A percentile compares a stretch with the other conserved stretches of the same genome.
phyloP scores from a whole-genome alignment of 2,888 invertebrate genomes.

The Caenorhabditis virilis region DNA sequence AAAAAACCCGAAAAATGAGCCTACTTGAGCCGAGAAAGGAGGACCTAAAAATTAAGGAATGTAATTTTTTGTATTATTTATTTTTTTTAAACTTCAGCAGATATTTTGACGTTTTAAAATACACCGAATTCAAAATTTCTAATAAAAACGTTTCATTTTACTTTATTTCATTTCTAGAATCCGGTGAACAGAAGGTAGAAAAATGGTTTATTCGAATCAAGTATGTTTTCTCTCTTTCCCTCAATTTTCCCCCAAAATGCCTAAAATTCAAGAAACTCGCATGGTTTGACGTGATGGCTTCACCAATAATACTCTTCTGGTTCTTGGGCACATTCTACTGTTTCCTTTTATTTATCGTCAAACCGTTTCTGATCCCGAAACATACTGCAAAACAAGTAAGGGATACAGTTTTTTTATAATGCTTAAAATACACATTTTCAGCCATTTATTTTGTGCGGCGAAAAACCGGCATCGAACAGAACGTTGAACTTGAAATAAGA shows the following conservation, averaged over 20 bases:
- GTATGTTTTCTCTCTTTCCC: constrained; percentile 6
- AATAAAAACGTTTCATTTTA: not conserved
- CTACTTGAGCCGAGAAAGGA: too few species aligned
- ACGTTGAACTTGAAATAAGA: constrained; percentile 11
- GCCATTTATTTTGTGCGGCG: constrained; percentile 34
- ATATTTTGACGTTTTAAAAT: too few species aligned
- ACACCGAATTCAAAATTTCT: not conserved
- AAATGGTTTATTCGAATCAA: constrained; percentile 28
- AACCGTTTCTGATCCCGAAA: constrained; percentile 32
- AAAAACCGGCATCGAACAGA: constrained; percentile 22
- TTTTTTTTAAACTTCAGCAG: too few species aligned
- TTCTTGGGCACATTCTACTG: constrained; percentile 31
- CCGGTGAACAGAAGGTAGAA: not conserved
- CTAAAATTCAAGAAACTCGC: constrained; percentile 31
- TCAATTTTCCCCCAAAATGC: not conserved
- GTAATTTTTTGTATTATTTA: too few species aligned
- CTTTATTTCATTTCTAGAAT: not conserved
- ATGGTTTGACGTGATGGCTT: constrained; percentile 35
- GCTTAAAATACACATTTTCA: constrained; percentile 8
- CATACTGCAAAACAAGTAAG: constrained; percentile 22
- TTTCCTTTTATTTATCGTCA: constrained; percentile 33
- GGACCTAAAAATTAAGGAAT: too few species aligned
- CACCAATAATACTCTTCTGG: constrained; percentile 36
- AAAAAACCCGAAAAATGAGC: too few species aligned
- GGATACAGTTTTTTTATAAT: not conserved